phyloP scores from a whole-genome alignment of 2,113 vertebrate genomes.

The Aix galericulata region DNA sequence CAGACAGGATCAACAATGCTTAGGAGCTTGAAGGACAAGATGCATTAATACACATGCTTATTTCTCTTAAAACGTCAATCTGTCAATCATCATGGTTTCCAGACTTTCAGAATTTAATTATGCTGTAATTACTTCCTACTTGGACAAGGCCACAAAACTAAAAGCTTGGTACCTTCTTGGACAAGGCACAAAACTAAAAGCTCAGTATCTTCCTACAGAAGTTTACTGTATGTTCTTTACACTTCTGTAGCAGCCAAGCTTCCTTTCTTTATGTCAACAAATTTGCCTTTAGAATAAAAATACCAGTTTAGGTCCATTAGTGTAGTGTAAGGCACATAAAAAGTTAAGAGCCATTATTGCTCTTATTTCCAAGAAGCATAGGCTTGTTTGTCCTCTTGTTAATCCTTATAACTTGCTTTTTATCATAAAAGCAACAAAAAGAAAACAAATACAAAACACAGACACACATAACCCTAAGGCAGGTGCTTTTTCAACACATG shows the following conservation, averaged over 20 bases:
- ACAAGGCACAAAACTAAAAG: not conserved
- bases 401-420: not conserved
- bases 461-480: not conserved
- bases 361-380: not conserved
- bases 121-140: not conserved
- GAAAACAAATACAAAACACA: not conserved
- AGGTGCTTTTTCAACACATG: not conserved
- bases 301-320: not conserved
- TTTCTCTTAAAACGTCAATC: not conserved
- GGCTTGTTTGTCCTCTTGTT: not conserved
- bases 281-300: not conserved
- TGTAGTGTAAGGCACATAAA: not conserved
- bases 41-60: not conserved
- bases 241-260: not conserved
- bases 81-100: not conserved
- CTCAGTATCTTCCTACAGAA: not conserved
- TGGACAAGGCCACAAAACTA: not conserved
- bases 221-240: not conserved
- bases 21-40: not conserved
- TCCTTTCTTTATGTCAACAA: not conserved
- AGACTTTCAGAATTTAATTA: constrained; percentile 30
- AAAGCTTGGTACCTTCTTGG: not conserved
- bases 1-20: not conserved
- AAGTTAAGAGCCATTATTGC: not conserved
- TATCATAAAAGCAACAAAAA: not conserved